These are phyloP conservation scores for Fulmarus glacialis DNA, from an alignment of 2,113 vertebrate genomes.

Conservation along the genomic window DNA sequence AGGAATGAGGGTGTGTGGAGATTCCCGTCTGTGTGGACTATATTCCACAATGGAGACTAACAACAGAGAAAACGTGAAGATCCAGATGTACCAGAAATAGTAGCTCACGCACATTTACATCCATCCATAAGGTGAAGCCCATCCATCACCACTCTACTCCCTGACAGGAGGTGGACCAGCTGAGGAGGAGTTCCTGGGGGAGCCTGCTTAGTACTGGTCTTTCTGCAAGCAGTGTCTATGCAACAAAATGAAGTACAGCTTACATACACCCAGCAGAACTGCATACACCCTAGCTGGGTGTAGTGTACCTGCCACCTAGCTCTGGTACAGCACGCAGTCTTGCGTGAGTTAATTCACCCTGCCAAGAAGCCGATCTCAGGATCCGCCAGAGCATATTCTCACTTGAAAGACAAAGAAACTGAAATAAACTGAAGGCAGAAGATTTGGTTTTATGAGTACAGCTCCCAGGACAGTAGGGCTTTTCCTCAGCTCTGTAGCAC, in stretches of 20 bases:
- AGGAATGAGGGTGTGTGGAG: neutral
- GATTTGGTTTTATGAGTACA: neutral
- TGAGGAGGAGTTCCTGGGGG: neutral
- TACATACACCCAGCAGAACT: neutral
- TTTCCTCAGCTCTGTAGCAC: neutral
- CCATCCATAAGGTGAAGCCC: neutral
- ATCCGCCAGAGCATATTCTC: neutral
- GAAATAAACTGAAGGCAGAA: neutral
- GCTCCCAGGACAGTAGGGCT: neutral
- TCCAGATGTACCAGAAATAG: neutral
- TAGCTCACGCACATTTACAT: neutral
- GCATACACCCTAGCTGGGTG: neutral
- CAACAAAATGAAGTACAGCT: neutral
- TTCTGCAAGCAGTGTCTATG: neutral
- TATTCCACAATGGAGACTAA: neutral
- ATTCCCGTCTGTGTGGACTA: fast-evolving
- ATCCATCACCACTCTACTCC: neutral
- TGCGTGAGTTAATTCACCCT: neutral
- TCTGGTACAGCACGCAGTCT: fast-evolving
- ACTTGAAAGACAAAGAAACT: neutral
- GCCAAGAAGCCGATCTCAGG: neutral
- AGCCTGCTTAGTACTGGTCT: neutral
- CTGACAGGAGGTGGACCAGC: neutral
- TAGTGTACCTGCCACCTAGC: neutral
- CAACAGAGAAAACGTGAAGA: neutral